Evolutionary conservation across 2,888 invertebrate genomes (phyloP).

Genomic region (Mythimna pallens): DNA sequence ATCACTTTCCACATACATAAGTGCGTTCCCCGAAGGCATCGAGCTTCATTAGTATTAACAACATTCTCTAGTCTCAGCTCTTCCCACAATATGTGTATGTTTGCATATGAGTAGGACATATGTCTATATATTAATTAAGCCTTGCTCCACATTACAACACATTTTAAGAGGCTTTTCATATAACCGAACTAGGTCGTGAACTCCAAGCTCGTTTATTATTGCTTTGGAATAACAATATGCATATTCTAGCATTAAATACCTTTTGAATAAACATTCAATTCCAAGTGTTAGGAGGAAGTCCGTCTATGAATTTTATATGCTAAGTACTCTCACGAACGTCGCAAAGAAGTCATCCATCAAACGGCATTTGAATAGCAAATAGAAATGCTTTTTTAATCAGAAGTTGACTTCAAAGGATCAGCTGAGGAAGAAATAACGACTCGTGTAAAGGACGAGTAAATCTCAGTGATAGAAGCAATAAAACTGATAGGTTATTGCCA

Average conservation of each 20-base stretch:
- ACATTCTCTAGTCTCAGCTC: constrained; percentile 54
- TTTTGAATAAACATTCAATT: constrained; percentile 42
- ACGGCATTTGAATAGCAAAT: constrained; percentile 50
- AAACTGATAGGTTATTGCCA: constrained; percentile 85
- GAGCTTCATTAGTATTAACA: constrained; percentile 54
- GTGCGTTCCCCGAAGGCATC: constrained; percentile 27
- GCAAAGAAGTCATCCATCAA: constrained; percentile 49
- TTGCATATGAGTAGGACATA: constrained; percentile 11
- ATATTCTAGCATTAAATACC: constrained; percentile 31
- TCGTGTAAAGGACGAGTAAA: constrained; percentile 70
- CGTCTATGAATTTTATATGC: constrained; percentile 39
- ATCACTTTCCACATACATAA: constrained; percentile 51
- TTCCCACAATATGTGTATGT: constrained; percentile 51
- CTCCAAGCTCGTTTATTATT: constrained; percentile 37
- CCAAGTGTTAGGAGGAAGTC: constrained; percentile 44
- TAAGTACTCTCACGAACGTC: constrained; percentile 32
- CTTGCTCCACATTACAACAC: constrained; percentile 69
- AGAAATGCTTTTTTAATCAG: constrained; percentile 47
- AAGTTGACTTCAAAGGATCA: constrained; percentile 65
- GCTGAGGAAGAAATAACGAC: constrained; percentile 59
- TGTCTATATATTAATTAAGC: constrained; percentile 64
- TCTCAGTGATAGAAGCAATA: constrained; percentile 73
- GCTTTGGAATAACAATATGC: constrained; percentile 33
- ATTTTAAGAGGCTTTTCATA: constrained; percentile 63
- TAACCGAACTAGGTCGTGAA: constrained; percentile 61